Evolutionary conservation across 2,888 invertebrate genomes (phyloP).

Genomic region (Erpobdella octoculata): DNA sequence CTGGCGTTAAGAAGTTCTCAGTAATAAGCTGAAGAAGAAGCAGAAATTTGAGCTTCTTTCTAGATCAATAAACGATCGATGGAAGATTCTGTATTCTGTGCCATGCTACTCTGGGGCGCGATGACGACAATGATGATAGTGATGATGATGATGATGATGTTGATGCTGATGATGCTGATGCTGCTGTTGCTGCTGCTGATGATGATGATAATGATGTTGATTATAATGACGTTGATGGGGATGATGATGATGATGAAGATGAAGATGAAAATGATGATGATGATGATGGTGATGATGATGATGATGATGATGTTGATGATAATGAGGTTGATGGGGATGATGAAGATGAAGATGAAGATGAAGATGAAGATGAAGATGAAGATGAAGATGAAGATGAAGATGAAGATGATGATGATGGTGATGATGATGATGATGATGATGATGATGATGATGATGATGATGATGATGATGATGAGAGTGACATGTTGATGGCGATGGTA

Average conservation of each 20-base stretch:
- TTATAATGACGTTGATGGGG: conserved; percentile 24
- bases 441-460: no score
- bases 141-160: neutral
- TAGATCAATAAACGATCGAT: no score
- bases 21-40: no score
- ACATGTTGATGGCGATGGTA: no score
- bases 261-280: conserved; percentile 26
- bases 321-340: conserved; percentile 27
- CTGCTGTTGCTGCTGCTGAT: conserved; percentile 28
- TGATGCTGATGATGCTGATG: conserved; percentile 23
- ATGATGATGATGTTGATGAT: conserved; percentile 29
- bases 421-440: no score
- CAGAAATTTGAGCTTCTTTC: no score
- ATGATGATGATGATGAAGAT: conserved; percentile 29
- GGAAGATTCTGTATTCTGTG: no score
- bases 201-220: conserved; percentile 25
- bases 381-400: conserved; percentile 28
- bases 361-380: conserved; percentile 28
- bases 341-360: conserved; percentile 27
- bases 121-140: neutral
- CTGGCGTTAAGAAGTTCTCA: no score
- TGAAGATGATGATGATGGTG: conserved; percentile 25
- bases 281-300: conserved; percentile 29
- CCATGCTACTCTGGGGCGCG: no score
- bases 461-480: neutral